A percentile compares a stretch with the other conserved stretches of the same genome.
These are phyloP conservation scores for Centropus unirufus DNA, from an alignment of 2,113 vertebrate species.

Conservation along the genomic window DNA sequence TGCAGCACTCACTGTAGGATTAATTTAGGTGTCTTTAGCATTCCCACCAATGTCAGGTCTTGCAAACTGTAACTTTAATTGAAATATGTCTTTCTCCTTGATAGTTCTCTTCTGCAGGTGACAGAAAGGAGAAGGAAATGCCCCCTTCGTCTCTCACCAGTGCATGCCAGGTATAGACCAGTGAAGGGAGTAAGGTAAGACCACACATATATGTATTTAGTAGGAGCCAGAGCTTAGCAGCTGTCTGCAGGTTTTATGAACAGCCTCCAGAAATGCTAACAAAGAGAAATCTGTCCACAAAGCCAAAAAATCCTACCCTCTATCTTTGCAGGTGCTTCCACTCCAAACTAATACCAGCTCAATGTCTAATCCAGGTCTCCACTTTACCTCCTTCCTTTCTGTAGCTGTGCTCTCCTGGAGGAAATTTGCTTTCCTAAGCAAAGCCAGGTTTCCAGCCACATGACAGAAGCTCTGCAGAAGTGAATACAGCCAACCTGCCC, in stretches of 20 bases:
- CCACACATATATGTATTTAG: background rate
- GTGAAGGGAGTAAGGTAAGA: background rate
- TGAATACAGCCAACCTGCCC: background rate
- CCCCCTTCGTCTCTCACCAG: background rate
- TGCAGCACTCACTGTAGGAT: background rate
- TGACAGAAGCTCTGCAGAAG: background rate
- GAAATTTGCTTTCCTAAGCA: background rate
- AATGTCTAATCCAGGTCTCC: background rate
- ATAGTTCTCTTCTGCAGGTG: background rate
- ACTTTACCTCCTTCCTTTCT: background rate
- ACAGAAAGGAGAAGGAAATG: background rate
- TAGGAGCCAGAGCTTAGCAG: background rate
- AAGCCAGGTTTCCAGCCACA: background rate
- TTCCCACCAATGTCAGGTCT: background rate
- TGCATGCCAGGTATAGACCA: background rate
- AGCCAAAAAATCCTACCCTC: background rate
- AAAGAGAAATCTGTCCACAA: background rate
- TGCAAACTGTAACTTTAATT: background rate
- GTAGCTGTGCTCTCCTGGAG: background rate
- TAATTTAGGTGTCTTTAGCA: background rate
- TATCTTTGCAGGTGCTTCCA: background rate
- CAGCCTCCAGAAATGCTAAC: background rate
- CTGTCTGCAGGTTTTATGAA: background rate
- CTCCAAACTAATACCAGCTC: background rate
- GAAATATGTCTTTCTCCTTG: background rate